Base-by-base conservation (phyloP, 2,888 invertebrate species). In the Psococerastis gibbosa region DNA sequence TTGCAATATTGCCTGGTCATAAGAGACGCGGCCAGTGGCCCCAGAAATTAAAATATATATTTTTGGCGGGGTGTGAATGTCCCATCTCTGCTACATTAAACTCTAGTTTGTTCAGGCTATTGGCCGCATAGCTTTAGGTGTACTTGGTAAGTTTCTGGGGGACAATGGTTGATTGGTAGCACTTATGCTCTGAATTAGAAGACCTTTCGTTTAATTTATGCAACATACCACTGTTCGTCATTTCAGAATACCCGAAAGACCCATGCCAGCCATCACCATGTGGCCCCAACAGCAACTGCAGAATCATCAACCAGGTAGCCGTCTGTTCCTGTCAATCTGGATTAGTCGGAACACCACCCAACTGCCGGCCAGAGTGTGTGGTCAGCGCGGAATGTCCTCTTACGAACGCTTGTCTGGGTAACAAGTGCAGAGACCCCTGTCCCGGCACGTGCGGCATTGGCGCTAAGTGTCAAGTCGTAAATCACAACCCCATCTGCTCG, bases 301-400 rank as follows among this genome's bases (percentile, higher is more conserved):
- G 71, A 52, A 70, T 70, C 54, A 66, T 70, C 46, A 71, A 72
- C 51, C 69, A 69, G 45, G 72, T 73, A 47, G 75, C 75, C 22
- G 68, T 73, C 43, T 78, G 77, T 54, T 64, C 67, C 48, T 77
- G 77, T 55, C 60, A 73, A 44, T 63, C 71, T 15, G 73, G 70
- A 51, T 76, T 73, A 54, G 67, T 68, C 43, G 77, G 77, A 31
- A 69, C 73, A 55, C 80, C 81, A 38, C 78, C 75, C 22, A 70
- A 71, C 46, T 77, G 79, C 57, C 64, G 75, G 48, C 75, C 77
- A 2, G 77, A 78, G 59, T 78, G 78, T 56, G 66, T 71, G 11
- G 66, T 70, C 42, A 76, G 73, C 55, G 66, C 73, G 2, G 77
- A 78, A 52, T 80, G 79, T 54, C 60, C 67, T 35, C 62, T 65